phyloP scores from a whole-genome alignment of 2,113 vertebrate genomes.

The Xyliphius kryptos region DNA sequence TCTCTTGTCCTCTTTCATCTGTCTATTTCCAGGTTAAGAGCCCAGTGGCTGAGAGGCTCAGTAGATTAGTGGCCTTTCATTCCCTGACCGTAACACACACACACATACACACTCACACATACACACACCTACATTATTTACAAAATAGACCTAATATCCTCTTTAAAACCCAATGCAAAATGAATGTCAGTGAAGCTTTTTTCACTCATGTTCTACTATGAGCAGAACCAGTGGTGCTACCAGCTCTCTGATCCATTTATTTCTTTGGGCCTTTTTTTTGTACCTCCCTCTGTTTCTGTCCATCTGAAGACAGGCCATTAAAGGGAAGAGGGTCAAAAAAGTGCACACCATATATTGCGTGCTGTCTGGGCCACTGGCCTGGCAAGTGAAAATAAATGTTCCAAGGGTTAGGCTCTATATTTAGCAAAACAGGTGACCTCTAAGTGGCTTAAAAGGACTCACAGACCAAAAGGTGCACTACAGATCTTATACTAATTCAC shows the following conservation, averaged over 20 bases:
- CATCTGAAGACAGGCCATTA: constrained; percentile 24
- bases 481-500: constrained; percentile 84
- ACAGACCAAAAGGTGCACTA: constrained; percentile 85
- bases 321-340: constrained; percentile 29
- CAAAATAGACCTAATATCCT: constrained; percentile 1
- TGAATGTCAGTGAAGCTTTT: no score
- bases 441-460: constrained; percentile 76
- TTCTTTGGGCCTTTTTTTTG: constrained; percentile 20
- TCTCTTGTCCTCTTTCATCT: constrained; percentile 36
- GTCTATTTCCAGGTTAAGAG: constrained; percentile 47
- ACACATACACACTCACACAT: constrained; percentile 14
- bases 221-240: constrained; percentile 4
- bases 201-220: background rate
- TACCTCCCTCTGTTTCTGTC: constrained; percentile 6
- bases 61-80: constrained; percentile 45
- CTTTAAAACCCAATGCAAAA: background rate
- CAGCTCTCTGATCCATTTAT: constrained; percentile 10
- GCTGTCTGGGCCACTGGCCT: constrained; percentile 54
- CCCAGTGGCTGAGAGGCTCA: constrained; percentile 40
- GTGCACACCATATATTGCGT: constrained; percentile 54
- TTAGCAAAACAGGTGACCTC: constrained; percentile 68
- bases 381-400: constrained; percentile 65
- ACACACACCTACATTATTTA: constrained; percentile 4
- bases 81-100: constrained; percentile 14
- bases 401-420: constrained; percentile 67